Evolutionary conservation across 2,888 invertebrate genomes (phyloP).

Genomic region (Dermolepida albohirtum): DNA sequence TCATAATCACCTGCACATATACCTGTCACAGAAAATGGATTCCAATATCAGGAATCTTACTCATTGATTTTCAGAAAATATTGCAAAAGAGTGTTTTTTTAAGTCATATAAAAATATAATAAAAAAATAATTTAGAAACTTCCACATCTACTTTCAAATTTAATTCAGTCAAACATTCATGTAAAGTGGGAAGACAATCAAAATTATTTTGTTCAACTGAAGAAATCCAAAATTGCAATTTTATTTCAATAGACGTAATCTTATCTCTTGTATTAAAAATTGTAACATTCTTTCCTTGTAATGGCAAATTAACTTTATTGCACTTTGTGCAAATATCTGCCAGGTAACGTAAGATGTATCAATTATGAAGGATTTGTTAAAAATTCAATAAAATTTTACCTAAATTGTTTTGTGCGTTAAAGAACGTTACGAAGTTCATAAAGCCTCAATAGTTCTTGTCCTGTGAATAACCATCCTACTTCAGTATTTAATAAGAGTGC

Average conservation of each 20-base stretch:
- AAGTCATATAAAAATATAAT: conserved; percentile 32
- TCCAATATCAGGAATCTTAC: conserved; percentile 32
- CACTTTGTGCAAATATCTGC: conserved; percentile 17
- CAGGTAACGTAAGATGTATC: conserved; percentile 35
- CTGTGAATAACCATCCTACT: conserved; percentile 22
- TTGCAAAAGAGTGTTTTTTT: conserved; percentile 34
- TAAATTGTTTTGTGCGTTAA: conserved; percentile 10
- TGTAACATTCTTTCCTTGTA: conserved; percentile 4
- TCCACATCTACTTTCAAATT: conserved; percentile 32
- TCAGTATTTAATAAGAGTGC: conserved; percentile 18
- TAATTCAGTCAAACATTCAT: conserved; percentile 34
- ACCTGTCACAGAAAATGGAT: too few relatives aligned
- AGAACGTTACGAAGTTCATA: too few relatives aligned
- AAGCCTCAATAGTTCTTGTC: neutral
- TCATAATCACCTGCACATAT: too few relatives aligned
- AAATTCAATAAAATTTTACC: neutral
- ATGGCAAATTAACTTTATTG: conserved; percentile 1
- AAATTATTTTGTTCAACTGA: too few relatives aligned
- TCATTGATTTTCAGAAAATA: conserved; percentile 33
- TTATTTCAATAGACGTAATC: neutral
- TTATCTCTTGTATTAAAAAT: conserved; percentile 16
- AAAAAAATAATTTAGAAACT: conserved; percentile 38
- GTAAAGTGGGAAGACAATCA: conserved; percentile 29
- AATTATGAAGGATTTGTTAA: conserved; percentile 35
- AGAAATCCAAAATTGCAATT: neutral